These are phyloP conservation scores for Thryonomys swinderianus DNA, from an alignment of 2,113 vertebrate species.

Conservation along the genomic window DNA sequence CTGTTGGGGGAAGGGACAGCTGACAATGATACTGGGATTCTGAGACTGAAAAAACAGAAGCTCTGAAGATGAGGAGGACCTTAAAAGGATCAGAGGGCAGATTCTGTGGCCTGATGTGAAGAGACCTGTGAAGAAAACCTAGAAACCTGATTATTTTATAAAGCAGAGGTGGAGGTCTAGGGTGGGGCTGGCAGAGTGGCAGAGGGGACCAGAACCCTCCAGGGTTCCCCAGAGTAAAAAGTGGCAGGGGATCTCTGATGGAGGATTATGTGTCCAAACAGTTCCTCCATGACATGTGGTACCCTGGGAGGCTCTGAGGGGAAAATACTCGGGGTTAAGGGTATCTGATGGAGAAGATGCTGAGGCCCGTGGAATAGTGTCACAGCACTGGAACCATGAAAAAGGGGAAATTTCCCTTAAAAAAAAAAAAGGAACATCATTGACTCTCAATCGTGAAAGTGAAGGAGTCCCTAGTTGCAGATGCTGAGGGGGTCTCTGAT, in stretches of 20 bases:
- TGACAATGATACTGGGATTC: neutral
- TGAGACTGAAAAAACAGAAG: neutral
- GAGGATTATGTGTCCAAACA: slow-evolving; percentile 9
- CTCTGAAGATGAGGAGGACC: neutral
- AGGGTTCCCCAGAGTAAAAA: slow-evolving; percentile 14
- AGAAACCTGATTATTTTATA: slow-evolving; percentile 40
- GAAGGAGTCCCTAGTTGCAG: neutral
- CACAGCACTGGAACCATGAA: neutral
- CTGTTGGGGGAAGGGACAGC: neutral
- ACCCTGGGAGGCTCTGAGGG: neutral
- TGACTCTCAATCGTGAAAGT: neutral
- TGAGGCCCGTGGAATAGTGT: neutral
- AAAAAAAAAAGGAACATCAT: neutral
- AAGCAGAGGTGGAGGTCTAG: slow-evolving; percentile 14
- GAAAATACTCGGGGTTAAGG: neutral
- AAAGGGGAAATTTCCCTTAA: neutral
- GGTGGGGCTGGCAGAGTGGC: neutral
- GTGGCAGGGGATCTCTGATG: neutral
- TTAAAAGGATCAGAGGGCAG: neutral
- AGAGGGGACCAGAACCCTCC: neutral
- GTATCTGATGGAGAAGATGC: neutral
- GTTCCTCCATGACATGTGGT: slow-evolving; percentile 10
- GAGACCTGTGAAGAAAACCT: neutral
- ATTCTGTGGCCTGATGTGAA: neutral
- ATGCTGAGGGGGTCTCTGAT: neutral